A percentile compares a stretch with the other conserved stretches of the same genome.
Evolutionary conservation across 2,888 invertebrate genomes (phyloP).

Genomic region (Dryobotodes eremita): DNA sequence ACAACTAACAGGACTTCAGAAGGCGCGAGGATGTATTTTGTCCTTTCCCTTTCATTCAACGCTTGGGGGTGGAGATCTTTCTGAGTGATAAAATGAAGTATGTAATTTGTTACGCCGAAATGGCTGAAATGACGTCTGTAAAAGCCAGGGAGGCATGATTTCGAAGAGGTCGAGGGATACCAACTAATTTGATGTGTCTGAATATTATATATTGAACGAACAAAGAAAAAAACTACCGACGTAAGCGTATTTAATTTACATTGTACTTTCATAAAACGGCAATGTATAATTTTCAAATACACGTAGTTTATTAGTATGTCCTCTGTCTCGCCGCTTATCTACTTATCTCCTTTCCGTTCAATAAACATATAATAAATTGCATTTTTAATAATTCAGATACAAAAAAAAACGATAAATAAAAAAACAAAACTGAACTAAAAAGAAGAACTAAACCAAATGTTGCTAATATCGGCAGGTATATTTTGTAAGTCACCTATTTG

Average conservation of each 20-base stretch:
- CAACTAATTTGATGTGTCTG: constrained; percentile 6
- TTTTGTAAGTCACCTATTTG: background rate
- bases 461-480: background rate
- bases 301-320: background rate
- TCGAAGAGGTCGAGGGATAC: constrained; percentile 56
- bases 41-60: constrained; percentile 77
- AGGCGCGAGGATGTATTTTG: constrained; percentile 74
- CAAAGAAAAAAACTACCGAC: constrained; percentile 8
- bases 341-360: too few species aligned
- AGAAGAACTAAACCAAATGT: background rate
- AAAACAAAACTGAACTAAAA: background rate
- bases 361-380: background rate
- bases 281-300: background rate
- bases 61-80: constrained; percentile 58
- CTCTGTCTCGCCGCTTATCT: background rate
- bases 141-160: constrained; percentile 74
- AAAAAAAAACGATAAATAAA: background rate
- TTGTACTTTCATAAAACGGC: background rate
- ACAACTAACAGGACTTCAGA: constrained; percentile 89
- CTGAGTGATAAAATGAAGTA: constrained; percentile 55
- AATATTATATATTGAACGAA: background rate
- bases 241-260: background rate
- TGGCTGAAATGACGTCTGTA: constrained; percentile 81
- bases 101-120: constrained; percentile 80
- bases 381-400: background rate